These are phyloP conservation scores for Drosophila koepferae DNA, from an alignment of 2,888 invertebrate species.

Conservation along the genomic window DNA sequence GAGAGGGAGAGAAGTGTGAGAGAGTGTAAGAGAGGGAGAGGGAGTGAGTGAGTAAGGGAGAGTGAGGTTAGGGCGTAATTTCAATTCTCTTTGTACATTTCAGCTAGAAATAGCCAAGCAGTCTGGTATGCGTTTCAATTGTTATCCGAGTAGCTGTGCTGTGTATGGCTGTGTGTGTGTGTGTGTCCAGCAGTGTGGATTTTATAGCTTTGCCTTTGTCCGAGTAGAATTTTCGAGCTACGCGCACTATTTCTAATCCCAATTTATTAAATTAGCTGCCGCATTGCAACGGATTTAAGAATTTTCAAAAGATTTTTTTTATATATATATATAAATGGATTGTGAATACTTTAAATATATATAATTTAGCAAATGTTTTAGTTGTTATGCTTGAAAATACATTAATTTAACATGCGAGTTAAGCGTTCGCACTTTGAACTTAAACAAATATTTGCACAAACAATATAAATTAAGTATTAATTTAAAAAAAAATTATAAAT, in stretches of 20 bases:
- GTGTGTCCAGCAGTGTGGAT: slow-evolving; percentile 2
- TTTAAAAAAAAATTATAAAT: not conserved
- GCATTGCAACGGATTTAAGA: slow-evolving; percentile 1
- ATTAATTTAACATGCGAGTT: no score
- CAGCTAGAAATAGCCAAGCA: slow-evolving; percentile 12
- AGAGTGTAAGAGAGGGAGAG: not conserved
- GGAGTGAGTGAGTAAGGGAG: not conserved
- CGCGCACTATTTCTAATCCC: not conserved
- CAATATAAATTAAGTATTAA: no score
- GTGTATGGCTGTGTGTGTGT: not conserved
- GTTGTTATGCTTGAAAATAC: no score
- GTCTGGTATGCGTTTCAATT: slow-evolving; percentile 40
- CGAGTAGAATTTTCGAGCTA: not conserved
- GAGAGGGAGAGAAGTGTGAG: not conserved
- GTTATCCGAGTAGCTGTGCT: slow-evolving; percentile 12
- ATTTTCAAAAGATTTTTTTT: not conserved
- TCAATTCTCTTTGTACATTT: slow-evolving; percentile 25
- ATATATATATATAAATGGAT: not conserved
- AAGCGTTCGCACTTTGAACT: no score
- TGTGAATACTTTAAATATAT: not conserved
- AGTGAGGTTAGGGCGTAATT: not conserved
- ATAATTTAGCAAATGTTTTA: not conserved
- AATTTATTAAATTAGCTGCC: slow-evolving; percentile 30
- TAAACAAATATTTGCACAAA: no score
- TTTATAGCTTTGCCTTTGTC: slow-evolving; percentile 33